These are phyloP conservation scores for Heterohyrax brucei DNA, from an alignment of 2,797 vertebrate species.

Conservation along the genomic window DNA sequence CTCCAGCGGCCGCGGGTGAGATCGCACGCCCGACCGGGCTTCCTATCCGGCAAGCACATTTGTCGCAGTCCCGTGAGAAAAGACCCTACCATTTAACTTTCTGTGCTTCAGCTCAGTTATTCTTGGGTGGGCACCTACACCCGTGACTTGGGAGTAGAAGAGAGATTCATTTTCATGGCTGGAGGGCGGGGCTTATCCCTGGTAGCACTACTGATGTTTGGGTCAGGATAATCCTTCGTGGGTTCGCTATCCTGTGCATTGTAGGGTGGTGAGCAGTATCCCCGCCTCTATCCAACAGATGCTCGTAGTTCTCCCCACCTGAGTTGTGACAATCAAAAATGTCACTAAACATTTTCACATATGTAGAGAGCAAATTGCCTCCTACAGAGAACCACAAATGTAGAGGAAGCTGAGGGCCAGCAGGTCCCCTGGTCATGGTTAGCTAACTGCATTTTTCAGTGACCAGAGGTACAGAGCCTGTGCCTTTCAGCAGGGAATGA, in stretches of 20 bases:
- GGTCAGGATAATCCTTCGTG: neutral
- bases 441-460: neutral
- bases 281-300: neutral
- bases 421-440: fast-evolving
- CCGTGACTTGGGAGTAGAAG: neutral
- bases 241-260: fast-evolving
- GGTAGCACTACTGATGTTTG: neutral
- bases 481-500: neutral
- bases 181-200: neutral
- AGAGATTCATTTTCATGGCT: neutral
- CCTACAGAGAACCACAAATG: neutral
- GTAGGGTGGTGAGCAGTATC: neutral
- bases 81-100: neutral
- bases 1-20: neutral
- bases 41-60: neutral
- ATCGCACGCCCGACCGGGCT: neutral
- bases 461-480: neutral
- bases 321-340: neutral
- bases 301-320: neutral
- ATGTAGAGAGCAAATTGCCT: neutral
- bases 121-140: neutral
- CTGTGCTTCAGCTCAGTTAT: neutral
- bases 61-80: neutral
- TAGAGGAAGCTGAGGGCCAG: neutral
- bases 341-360: neutral